A percentile compares a stretch with the other conserved stretches of the same genome.
Evolutionary conservation across 2,888 invertebrate species (phyloP).

Genomic region (Deilephila porcellus): DNA sequence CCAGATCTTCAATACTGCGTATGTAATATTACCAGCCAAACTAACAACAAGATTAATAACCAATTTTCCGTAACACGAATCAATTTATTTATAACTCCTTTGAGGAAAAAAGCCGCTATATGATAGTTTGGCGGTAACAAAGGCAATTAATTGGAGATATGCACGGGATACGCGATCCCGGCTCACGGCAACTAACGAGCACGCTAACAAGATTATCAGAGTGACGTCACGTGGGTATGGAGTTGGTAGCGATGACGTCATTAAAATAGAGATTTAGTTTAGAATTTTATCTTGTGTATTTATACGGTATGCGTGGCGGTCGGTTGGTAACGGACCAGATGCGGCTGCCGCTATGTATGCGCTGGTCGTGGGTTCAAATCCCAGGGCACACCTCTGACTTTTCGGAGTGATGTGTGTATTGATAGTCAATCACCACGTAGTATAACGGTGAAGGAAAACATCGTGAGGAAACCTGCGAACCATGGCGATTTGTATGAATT

Average conservation of each 20-base stretch:
- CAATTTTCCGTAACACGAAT: not conserved
- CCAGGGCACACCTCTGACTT: no score
- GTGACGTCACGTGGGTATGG: conserved; percentile 7
- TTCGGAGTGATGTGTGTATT: no score
- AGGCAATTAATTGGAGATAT: conserved; percentile 26
- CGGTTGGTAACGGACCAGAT: no score
- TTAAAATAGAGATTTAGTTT: conserved; percentile 1
- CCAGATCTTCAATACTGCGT: not conserved
- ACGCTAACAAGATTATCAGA: conserved; percentile 21
- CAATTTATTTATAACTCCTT: not conserved
- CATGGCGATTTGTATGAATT: no score
- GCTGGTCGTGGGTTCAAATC: no score
- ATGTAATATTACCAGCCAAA: not conserved
- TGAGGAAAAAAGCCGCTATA: conserved; percentile 12
- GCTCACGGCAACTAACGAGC: conserved; percentile 11
- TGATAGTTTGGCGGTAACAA: conserved; percentile 21
- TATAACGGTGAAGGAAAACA: no score
- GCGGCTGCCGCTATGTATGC: no score
- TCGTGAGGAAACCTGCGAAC: no score
- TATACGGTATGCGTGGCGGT: no score
- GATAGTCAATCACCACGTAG: no score
- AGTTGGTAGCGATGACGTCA: conserved; percentile 6
- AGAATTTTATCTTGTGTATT: not conserved
- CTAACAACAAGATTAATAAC: not conserved
- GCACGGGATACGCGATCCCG: conserved; percentile 14